These are phyloP conservation scores for Oryzias javanicus DNA, from an alignment of 2,113 vertebrate species.

Conservation along the genomic window DNA sequence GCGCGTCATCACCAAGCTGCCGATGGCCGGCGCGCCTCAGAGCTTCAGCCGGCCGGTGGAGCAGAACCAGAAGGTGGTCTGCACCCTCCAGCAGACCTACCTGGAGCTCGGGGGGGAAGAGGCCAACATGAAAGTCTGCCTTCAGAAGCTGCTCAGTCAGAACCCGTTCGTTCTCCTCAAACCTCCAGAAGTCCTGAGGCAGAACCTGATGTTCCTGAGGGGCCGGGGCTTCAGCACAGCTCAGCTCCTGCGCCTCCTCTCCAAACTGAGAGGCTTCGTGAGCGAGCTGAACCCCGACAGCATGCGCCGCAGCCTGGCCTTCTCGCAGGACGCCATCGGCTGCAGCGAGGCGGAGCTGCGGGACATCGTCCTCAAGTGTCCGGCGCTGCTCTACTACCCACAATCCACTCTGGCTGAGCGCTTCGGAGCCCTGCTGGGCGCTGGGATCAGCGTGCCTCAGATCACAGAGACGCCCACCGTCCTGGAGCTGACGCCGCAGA, in stretches of 20 bases:
- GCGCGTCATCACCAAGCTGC: conserved; percentile 86
- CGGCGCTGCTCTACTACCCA: conserved; percentile 86
- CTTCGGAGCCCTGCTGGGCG: conserved; percentile 75
- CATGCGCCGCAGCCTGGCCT: conserved; percentile 80
- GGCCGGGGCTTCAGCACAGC: conserved; percentile 77
- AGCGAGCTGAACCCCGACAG: conserved; percentile 81
- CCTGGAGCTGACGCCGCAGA: conserved; percentile 87
- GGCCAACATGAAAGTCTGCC: conserved; percentile 87
- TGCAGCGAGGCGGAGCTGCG: conserved; percentile 82
- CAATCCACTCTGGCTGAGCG: conserved; percentile 82
- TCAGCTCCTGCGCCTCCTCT: conserved; percentile 85
- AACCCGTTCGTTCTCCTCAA: conserved; percentile 90
- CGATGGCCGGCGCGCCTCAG: conserved; percentile 83
- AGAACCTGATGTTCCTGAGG: conserved; percentile 84
- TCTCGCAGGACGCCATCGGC: conserved; percentile 77
- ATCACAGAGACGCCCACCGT: conserved; percentile 82
- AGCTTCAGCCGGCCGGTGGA: conserved; percentile 84
- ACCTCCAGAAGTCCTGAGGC: conserved; percentile 68
- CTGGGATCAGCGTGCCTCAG: conserved; percentile 84
- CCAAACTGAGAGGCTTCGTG: conserved; percentile 89
- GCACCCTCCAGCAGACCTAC: conserved; percentile 81
- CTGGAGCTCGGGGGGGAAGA: conserved; percentile 83
- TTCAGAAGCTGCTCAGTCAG: conserved; percentile 91
- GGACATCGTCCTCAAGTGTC: conserved; percentile 81
- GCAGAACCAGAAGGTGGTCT: conserved; percentile 80